Conservation (phyloP, 2,888 invertebrate species). For the Sthenelais limicola region DNA sequence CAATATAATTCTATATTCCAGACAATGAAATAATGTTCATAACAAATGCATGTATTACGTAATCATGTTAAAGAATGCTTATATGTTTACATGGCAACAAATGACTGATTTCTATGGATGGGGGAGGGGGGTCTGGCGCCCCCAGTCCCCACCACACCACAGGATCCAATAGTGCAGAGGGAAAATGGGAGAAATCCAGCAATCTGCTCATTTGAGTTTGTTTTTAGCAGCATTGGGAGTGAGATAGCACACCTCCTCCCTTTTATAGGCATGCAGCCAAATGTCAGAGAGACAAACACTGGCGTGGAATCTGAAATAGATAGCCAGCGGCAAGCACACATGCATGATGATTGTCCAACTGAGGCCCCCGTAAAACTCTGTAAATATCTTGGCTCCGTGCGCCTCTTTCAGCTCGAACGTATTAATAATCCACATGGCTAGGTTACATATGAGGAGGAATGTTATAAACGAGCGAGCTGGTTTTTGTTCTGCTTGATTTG, state of each 20-base stretch:
- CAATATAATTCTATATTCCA: too few species aligned
- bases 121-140: too few species aligned
- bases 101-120: too few species aligned
- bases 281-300: conserved; percentile 70
- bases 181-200: too few species aligned
- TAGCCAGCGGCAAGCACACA: conserved; percentile 77
- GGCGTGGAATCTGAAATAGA: conserved; percentile 70
- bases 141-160: too few species aligned
- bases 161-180: too few species aligned
- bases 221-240: background rate
- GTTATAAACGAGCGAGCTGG: conserved; percentile 69
- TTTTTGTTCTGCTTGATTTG: conserved; percentile 38
- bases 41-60: too few species aligned
- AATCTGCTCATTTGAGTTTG: too few species aligned
- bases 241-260: conserved; percentile 5
- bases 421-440: conserved; percentile 76
- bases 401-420: conserved; percentile 68
- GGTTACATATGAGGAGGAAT: conserved; percentile 76
- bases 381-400: conserved; percentile 76
- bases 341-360: conserved; percentile 79
- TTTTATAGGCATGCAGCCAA: conserved; percentile 66
- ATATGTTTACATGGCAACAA: too few species aligned
- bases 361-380: conserved; percentile 77
- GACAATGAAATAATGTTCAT: too few species aligned
- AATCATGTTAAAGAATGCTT: too few species aligned